phyloP scores from a whole-genome alignment of 2,888 invertebrate genomes.

The Drosophila bunnanda region DNA sequence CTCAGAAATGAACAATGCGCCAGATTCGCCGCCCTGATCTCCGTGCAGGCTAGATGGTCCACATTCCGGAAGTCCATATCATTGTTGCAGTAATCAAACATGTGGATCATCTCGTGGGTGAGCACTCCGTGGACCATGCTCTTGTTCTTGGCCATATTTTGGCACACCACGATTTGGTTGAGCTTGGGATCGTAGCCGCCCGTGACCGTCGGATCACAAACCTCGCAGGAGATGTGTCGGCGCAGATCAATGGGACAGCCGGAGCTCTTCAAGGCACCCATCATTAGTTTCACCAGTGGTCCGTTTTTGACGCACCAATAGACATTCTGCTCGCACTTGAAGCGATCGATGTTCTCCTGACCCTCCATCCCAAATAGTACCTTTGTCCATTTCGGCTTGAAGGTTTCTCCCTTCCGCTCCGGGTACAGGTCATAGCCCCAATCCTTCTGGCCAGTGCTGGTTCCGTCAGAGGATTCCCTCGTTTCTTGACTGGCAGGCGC shows the following conservation, averaged over 20 bases:
- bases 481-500: constrained; percentile 7
- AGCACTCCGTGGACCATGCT: constrained; percentile 92
- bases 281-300: constrained; percentile 93
- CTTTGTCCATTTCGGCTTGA: constrained; percentile 86
- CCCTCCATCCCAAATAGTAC: constrained; percentile 88
- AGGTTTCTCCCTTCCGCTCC: constrained; percentile 88
- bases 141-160: constrained; percentile 90
- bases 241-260: constrained; percentile 91
- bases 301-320: constrained; percentile 89
- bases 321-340: constrained; percentile 93
- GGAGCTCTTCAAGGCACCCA: constrained; percentile 90
- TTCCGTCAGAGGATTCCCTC: constrained; percentile 6
- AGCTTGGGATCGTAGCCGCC: constrained; percentile 90
- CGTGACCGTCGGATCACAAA: constrained; percentile 92
- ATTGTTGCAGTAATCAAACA: constrained; percentile 97
- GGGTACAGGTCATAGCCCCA: constrained; percentile 95
- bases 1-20: constrained; percentile 95
- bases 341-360: constrained; percentile 88
- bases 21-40: constrained; percentile 96
- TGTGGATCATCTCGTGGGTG: constrained; percentile 97
- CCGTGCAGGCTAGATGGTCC: constrained; percentile 97
- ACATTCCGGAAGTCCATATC: constrained; percentile 94
- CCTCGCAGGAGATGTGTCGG: constrained; percentile 96
- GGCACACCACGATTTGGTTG: constrained; percentile 92
- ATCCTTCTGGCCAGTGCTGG: constrained; percentile 65